Conservation (phyloP, 2,113 vertebrate species). For the Rhinopomastus cyanomelas region DNA sequence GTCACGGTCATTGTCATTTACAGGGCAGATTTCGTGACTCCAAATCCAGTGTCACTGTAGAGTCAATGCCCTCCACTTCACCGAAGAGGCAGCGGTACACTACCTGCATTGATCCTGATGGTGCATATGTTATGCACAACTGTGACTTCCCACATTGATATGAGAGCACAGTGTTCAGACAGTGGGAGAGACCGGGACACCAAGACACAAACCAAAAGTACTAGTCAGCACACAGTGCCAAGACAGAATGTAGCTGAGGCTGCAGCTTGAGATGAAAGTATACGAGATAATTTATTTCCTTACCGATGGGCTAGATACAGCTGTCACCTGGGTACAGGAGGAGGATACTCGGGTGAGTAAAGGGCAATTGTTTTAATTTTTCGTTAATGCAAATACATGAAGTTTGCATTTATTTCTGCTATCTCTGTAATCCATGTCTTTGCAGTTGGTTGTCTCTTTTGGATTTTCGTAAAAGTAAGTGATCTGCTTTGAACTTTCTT, state of each 20-base stretch:
- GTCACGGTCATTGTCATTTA: neutral
- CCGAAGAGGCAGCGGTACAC: neutral
- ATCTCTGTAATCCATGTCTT: accelerated
- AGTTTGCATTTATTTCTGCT: neutral
- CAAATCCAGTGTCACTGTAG: neutral
- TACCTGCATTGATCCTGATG: neutral
- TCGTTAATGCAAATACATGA: neutral
- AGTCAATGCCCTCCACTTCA: neutral
- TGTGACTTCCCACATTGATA: neutral
- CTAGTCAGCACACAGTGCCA: neutral
- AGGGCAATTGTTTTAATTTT: neutral
- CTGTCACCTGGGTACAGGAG: neutral
- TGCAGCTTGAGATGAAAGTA: accelerated
- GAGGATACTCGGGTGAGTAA: neutral
- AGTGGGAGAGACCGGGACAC: neutral
- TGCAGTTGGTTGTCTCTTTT: neutral
- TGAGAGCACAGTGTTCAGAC: neutral
- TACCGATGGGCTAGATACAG: neutral
- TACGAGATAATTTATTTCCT: neutral
- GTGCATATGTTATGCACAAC: neutral
- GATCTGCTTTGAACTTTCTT: neutral
- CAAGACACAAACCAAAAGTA: neutral
- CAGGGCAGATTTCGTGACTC: neutral
- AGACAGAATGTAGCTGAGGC: accelerated
- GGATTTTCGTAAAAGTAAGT: neutral